phyloP scores from a whole-genome alignment of 2,888 invertebrate genomes.

The Perizoma flavofasciatum region DNA sequence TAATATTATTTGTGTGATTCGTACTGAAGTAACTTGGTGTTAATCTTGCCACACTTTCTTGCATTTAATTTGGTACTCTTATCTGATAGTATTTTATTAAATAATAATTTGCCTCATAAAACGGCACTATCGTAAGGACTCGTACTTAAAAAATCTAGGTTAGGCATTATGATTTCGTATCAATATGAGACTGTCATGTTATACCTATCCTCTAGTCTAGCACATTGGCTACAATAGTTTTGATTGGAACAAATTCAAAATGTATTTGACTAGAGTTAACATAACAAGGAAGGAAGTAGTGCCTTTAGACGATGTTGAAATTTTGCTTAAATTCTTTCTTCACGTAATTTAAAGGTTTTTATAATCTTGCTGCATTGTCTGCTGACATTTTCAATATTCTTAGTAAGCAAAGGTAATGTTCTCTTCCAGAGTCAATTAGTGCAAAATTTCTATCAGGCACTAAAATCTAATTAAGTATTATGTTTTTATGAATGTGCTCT shows the following conservation, averaged over 20 bases:
- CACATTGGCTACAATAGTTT: conserved; percentile 17
- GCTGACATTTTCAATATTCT: too few relatives aligned
- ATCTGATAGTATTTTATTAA: conserved; percentile 39
- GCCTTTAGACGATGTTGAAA: too few relatives aligned
- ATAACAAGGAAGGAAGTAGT: too few relatives aligned
- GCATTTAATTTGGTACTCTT: conserved; percentile 63
- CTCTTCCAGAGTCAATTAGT: too few relatives aligned
- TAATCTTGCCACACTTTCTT: conserved; percentile 69
- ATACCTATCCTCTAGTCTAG: conserved; percentile 45
- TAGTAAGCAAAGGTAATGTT: too few relatives aligned
- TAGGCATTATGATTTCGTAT: conserved; percentile 18
- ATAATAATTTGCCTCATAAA: conserved; percentile 22
- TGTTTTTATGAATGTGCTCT: conserved; percentile 32
- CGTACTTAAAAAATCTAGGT: conserved; percentile 26
- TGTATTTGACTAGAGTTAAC: conserved; percentile 7
- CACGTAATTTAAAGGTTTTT: too few relatives aligned
- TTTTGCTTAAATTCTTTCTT: too few relatives aligned
- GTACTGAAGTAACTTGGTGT: not conserved
- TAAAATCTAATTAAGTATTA: conserved; percentile 24
- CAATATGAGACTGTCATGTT: conserved; percentile 29
- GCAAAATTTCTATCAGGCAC: too few relatives aligned
- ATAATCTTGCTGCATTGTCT: too few relatives aligned
- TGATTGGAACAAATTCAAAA: conserved; percentile 1
- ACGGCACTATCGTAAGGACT: conserved; percentile 16
- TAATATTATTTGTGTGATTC: conserved; percentile 6